phyloP scores from a whole-genome alignment of 2,113 vertebrate genomes.

The Seriola aureovittata region DNA sequence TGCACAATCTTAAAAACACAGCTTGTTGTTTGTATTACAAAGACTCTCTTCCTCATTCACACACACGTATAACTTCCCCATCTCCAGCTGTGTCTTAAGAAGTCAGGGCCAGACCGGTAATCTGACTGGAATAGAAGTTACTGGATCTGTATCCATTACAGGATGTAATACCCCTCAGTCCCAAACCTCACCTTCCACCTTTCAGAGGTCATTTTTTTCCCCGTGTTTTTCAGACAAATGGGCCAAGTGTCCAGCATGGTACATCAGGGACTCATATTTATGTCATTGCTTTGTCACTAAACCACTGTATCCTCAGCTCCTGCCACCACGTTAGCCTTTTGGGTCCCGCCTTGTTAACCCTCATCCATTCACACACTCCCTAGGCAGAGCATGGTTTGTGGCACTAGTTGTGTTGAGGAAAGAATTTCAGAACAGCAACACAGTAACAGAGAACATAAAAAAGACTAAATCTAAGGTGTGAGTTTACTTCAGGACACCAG shows the following conservation, averaged over 20 bases:
- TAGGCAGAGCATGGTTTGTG: neutral
- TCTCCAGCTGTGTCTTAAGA: constrained; percentile 75
- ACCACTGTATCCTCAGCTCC: constrained; percentile 6
- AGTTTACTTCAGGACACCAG: constrained; percentile 27
- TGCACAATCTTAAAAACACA: neutral
- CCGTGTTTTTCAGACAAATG: constrained; percentile 5
- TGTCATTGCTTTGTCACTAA: constrained; percentile 39
- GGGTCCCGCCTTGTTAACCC: constrained; percentile 6
- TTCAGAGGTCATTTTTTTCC: constrained; percentile 54
- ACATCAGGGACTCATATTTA: constrained; percentile 16
- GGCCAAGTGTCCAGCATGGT: neutral
- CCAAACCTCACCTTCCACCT: constrained; percentile 63
- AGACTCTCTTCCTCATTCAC: neutral
- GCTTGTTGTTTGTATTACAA: neutral
- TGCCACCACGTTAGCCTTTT: constrained; percentile 27
- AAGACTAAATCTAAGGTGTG: neutral
- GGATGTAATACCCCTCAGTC: constrained; percentile 68
- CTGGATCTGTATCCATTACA: constrained; percentile 77
- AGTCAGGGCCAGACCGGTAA: constrained; percentile 73
- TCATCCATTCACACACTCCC: neutral
- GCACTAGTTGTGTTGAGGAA: neutral
- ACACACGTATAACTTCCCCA: constrained; percentile 25
- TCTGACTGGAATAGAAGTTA: constrained; percentile 73
- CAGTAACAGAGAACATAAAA: neutral
- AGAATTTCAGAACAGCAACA: neutral